phyloP scores from a whole-genome alignment of 2,888 invertebrate genomes.

The Barypeithes pellucidus region DNA sequence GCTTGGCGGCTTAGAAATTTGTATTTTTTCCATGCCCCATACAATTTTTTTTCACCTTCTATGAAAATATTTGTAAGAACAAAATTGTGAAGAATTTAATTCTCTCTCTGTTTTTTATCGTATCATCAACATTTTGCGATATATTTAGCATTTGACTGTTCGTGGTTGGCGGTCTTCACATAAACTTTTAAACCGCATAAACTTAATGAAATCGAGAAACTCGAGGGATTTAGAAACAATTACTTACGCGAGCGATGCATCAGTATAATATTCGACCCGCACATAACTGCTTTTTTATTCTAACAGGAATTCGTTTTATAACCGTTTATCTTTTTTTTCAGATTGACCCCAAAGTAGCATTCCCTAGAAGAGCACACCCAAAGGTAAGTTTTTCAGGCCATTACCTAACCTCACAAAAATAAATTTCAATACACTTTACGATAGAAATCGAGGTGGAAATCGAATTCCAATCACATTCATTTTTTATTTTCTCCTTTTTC shows the following conservation, averaged over 20 bases:
- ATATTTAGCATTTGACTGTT: no score
- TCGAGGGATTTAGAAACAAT: no score
- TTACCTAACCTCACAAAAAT: constrained; percentile 6
- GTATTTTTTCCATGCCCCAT: not conserved
- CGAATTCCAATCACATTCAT: constrained; percentile 14
- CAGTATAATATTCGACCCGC: no score
- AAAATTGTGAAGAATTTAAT: no score
- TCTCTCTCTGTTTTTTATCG: no score
- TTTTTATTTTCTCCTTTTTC: constrained; percentile 22
- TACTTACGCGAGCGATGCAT: no score
- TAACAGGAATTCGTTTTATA: not conserved
- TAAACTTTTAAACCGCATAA: no score
- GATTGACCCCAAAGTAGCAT: constrained; percentile 99
- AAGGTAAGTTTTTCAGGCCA: constrained; percentile 84
- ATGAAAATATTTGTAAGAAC: no score
- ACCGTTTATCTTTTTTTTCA: constrained; percentile 73
- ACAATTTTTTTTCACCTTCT: no score
- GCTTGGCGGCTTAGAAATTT: constrained; percentile 11
- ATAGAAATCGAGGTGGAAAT: constrained; percentile 4
- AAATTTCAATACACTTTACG: constrained; percentile 9
- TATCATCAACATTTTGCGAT: no score
- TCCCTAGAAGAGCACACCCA: constrained; percentile 98
- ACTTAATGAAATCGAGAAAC: no score
- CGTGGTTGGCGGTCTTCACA: no score
- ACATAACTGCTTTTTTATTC: not conserved